Evolutionary conservation across 2,113 vertebrate species (phyloP).

Genomic region (Pelecanus crispus): DNA sequence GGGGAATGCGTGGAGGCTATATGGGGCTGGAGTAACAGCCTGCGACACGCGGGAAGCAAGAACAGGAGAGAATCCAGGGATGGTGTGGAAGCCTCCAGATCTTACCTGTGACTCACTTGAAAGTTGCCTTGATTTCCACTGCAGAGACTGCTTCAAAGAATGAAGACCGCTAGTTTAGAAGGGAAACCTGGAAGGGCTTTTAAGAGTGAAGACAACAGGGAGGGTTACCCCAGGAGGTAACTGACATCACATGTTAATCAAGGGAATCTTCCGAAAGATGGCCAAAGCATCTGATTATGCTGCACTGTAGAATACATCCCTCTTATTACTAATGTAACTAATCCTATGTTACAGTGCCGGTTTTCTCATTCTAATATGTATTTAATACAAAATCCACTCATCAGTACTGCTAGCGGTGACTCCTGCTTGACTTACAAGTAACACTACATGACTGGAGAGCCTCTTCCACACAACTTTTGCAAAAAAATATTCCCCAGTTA

Average conservation of each 20-base stretch:
- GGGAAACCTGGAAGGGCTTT: background rate
- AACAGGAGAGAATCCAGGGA: background rate
- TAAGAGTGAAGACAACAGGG: background rate
- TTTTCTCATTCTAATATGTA: background rate
- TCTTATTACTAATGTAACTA: background rate
- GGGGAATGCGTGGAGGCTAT: rapidly evolving
- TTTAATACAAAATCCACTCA: background rate
- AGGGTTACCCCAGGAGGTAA: background rate
- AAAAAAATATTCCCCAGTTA: background rate
- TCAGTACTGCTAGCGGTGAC: background rate
- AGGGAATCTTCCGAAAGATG: background rate
- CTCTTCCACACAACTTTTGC: background rate
- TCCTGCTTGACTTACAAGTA: background rate
- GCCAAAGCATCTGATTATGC: background rate
- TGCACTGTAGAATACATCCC: background rate
- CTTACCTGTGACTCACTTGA: background rate
- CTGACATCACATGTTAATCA: rapidly evolving
- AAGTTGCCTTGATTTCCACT: background rate
- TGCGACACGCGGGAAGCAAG: background rate
- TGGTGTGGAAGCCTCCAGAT: background rate
- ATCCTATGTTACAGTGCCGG: background rate
- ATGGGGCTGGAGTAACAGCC: background rate
- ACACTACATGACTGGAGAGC: background rate
- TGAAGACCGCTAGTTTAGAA: background rate
- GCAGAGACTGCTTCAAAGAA: background rate